Evolutionary conservation across 2,797 vertebrate species (phyloP), one percentile per base, ranked within the genome.

Genomic region (Scleropages formosus): DNA sequence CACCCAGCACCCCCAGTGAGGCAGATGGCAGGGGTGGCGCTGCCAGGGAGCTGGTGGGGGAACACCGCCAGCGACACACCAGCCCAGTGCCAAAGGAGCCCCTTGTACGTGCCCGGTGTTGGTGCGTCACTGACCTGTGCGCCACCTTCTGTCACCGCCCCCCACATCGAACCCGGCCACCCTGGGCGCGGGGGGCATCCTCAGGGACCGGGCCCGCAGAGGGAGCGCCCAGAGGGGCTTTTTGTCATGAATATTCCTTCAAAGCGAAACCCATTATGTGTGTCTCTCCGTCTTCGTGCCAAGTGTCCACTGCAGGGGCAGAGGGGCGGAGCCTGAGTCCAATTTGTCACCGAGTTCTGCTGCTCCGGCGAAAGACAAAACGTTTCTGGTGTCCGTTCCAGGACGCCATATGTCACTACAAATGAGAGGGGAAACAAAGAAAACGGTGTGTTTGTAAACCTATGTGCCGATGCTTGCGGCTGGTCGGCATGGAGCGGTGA

Each of bases 121-220:
- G 86, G 80, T 74, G 74, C 87, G 88, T 81, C 89, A 89, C 87
- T 90, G 89, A 92, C 89, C 88, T 88, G 85, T 85, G 90, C 85
- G 78, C 83, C 89, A 81, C 82, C 78, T 82, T 82, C 78, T 66
- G 77, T 59, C 76, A 73, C 66, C 53, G 56, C 68, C 75, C 67
- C 63, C 61, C 63, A 56, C 60, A 20, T 13, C 16, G 60, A 51
- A 76, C 77, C 80, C 79, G 80, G 78, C 31, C 75, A 76, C 74
- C 70, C 60, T 77, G 77, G 63, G 62, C 72, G 74, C 78, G 71
- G 78, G 75, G 77, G 79, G 82, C 82, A 81, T 79, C 81, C 69
- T 79, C 74, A 72, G 66, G 64, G 76, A 80, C 77, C 62, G 16
- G 26, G 12, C 13, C 31, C 59, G 22, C 60, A n/a, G n/a, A n/a